These are phyloP conservation scores for Setipinna tenuifilis DNA, from an alignment of 2,797 vertebrate genomes.

Conservation along the genomic window DNA sequence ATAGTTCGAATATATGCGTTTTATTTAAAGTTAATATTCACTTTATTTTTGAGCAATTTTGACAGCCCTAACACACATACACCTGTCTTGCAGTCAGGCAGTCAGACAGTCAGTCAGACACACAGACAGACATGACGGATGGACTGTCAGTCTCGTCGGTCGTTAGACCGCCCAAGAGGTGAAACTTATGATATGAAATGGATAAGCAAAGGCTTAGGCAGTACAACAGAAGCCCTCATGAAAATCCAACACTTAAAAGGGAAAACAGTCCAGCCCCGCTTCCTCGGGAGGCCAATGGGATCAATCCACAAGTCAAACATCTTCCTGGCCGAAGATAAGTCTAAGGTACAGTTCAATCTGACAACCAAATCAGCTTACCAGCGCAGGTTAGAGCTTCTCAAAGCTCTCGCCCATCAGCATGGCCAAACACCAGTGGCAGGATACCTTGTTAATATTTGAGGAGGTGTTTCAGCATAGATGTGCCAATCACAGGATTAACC, in stretches of 20 bases:
- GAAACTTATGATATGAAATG: not conserved
- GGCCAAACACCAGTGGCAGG: slow-evolving; percentile 64
- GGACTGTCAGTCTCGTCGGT: too few species aligned
- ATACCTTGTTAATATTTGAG: slow-evolving; percentile 64
- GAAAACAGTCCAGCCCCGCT: not conserved
- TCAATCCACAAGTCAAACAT: slow-evolving; percentile 28
- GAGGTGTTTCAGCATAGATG: slow-evolving; percentile 42
- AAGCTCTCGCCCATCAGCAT: slow-evolving; percentile 55
- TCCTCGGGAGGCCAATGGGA: not conserved
- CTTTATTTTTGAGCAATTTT: too few species aligned
- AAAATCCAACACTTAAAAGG: slow-evolving; percentile 19
- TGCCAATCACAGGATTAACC: slow-evolving; percentile 69
- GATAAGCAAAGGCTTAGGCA: not conserved
- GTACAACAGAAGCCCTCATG: not conserved
- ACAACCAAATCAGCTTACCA: slow-evolving; percentile 40
- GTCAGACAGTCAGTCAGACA: not conserved
- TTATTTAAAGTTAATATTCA: too few species aligned
- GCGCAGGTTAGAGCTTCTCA: slow-evolving; percentile 37
- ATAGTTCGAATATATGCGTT: too few species aligned
- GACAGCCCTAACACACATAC: not conserved
- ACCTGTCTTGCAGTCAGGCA: not conserved
- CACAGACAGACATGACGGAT: too few species aligned
- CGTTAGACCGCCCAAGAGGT: not conserved
- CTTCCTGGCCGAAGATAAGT: slow-evolving; percentile 39
- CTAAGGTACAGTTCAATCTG: slow-evolving; percentile 19